Evolutionary conservation across 1,140 invertebrate species (phyloP), one percentile per base, ranked within the genome.

Genomic region (Zaprionus gabonicus): DNA sequence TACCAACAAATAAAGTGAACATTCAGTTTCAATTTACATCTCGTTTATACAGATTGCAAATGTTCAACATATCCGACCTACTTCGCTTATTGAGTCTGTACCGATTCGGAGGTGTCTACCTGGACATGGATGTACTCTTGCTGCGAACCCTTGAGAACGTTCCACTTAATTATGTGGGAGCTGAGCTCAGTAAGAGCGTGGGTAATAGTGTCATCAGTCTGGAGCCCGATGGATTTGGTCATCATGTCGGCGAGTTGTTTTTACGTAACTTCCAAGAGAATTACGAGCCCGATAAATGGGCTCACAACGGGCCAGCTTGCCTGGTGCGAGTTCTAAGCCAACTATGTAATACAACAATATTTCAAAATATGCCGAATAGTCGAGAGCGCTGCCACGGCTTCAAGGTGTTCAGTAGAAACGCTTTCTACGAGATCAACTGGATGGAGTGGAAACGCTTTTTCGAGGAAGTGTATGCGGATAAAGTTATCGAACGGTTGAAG

Each of bases 81-180:
- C 86, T 97, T 13, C 94, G 96, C 62, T 96, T 95, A 74, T 80
- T 96, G 12, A 95, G 95, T 0, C 91, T 97, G 0, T 97, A 95
- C 94, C 97, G 96, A 84, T 97, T 94, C 70, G 96, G 96, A 27
- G 97, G 97, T 1, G 95, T 96, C 53, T 97, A 97, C 86, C 84
- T 97, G 34, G 97, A 97, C 78, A 91, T 96, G 64, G 96, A 97
- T 81, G 94, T 97, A 1, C 94, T 97, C 13, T 94, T 97, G 0
- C 94, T 94, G 9, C 95, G 94, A 66, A 94, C 93, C n/a, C 87
- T 96, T 34, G 93, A 95, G 36, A 80, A 94, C 5, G 81, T 96
- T 17, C 92, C 91, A 1, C 86, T 84, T 1, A 96, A 96, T 90
- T 96, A 95, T 92, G 95, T 94, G 1, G 95, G 95, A 0, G 94